phyloP scores from a whole-genome alignment of 37 sponge, comb jelly and placozoan genomes.

The Tethya wilhelma region DNA sequence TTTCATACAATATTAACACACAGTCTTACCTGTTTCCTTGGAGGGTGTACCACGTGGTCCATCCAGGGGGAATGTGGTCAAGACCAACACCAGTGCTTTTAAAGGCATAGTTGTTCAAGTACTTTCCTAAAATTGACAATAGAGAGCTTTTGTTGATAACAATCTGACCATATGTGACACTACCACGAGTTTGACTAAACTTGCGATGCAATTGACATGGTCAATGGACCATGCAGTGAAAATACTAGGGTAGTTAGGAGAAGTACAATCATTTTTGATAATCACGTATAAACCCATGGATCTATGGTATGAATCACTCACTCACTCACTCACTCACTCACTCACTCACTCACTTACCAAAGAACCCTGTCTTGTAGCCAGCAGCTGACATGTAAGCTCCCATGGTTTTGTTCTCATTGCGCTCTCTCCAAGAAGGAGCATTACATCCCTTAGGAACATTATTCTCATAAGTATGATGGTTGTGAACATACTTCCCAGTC shows the following conservation, averaged over 20 bases:
- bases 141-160: neutral
- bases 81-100: slow-evolving; percentile 50
- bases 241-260: no score
- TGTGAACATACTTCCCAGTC: slow-evolving; percentile 88
- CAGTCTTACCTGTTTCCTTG: slow-evolving; percentile 89
- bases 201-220: no score
- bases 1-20: no score
- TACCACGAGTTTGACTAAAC: no score
- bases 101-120: slow-evolving; percentile 85
- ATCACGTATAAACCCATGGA: no score
- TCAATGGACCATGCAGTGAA: no score
- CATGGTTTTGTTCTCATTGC: slow-evolving; percentile 84
- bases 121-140: slow-evolving; percentile 61
- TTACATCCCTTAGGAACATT: slow-evolving; percentile 74
- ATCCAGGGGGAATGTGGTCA: slow-evolving; percentile 85
- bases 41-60: slow-evolving; percentile 83
- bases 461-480: slow-evolving; percentile 88
- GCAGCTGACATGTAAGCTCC: slow-evolving; percentile 71
- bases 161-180: no score
- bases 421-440: slow-evolving; percentile 79
- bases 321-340: no score
- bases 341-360: slow-evolving; percentile 73
- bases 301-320: no score
- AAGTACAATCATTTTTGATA: no score
- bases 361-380: slow-evolving; percentile 93